Base-by-base conservation (phyloP, 1,140 invertebrate genomes). In the Scylla paramamosain region DNA sequence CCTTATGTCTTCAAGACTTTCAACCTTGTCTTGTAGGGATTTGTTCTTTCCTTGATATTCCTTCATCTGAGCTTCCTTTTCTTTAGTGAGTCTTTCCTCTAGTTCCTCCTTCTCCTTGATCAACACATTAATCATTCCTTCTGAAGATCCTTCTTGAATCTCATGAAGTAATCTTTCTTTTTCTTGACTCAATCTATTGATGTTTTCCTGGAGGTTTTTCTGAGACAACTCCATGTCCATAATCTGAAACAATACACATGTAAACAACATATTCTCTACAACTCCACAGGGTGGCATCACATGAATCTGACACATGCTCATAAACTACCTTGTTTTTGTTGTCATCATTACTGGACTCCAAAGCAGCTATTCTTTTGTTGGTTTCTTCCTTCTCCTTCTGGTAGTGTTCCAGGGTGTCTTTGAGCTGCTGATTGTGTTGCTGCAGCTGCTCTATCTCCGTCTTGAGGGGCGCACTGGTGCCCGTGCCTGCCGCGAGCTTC, bases 311-410 rank as follows among this genome's bases (percentile, higher is more conserved):
- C 14, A 48, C 20, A 31, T 87, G 0, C 16, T 83, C 0, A 39
- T 14, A 28, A 4, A 90, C 86, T 59, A 94, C 95, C 95, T 96
- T 94, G 77, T 96, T 94, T 89, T 95, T 96, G 32, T 89, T 96
- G 48, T 95, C 90, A 77, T 96, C 93, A 92, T 87, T 94, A 84
- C 94, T 96, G 52, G 93, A 95, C 25, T 96, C 93, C 67, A 96
- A 91, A 31, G 88, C 92, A 6, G 95, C 95, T 39, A 96, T 93
- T 10, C 67, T 89, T 45, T 96, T 94, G n/a, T 84, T 45, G 14
- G 93, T 88, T 20, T 67, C 91, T 83, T 92, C 91, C 45, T 90
- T 96, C 48, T 94, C 95, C 59, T 89, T 77, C n/a, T 96, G 93
- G 25, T 39, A 29, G n/a, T 83, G 25, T 48, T 83, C 67, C n/a